A percentile compares a stretch with the other conserved stretches of the same genome.
Evolutionary conservation across 2,113 vertebrate genomes (phyloP).

Genomic region (Turnix velox): DNA sequence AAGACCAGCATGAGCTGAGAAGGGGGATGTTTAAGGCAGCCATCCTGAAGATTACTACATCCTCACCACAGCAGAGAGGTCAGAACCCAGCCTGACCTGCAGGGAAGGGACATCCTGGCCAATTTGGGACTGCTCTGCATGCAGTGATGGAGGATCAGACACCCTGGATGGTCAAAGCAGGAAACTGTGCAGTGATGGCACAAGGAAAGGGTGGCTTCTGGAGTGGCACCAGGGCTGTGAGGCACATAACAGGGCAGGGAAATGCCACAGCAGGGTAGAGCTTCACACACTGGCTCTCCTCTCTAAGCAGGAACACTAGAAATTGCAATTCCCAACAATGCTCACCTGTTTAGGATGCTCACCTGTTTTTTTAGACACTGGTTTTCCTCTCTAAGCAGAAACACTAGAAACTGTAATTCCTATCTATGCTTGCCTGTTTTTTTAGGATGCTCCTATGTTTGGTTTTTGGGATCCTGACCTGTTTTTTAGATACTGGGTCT

Average conservation of each 20-base stretch:
- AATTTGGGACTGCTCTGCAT: neutral
- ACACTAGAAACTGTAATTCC: no score
- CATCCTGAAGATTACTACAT: neutral
- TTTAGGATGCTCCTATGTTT: no score
- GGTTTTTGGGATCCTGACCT: no score
- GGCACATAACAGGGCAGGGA: neutral
- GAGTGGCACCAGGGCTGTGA: neutral
- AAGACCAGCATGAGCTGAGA: neutral
- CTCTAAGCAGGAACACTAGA: rapidly evolving
- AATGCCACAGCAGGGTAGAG: neutral
- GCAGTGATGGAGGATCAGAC: neutral
- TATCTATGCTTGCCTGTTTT: no score
- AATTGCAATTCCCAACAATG: no score
- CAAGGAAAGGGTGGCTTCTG: neutral
- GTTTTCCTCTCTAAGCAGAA: rapidly evolving
- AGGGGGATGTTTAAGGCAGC: neutral
- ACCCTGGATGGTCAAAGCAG: neutral
- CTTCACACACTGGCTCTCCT: rapidly evolving
- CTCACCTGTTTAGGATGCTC: no score
- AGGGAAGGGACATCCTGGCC: neutral
- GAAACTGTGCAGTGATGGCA: neutral
- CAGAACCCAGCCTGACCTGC: neutral
- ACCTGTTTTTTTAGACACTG: no score
- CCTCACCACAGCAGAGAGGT: neutral
- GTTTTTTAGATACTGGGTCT: rapidly evolving